Conservation (phyloP, 2,113 vertebrate species). For the Dipodomys spectabilis region DNA sequence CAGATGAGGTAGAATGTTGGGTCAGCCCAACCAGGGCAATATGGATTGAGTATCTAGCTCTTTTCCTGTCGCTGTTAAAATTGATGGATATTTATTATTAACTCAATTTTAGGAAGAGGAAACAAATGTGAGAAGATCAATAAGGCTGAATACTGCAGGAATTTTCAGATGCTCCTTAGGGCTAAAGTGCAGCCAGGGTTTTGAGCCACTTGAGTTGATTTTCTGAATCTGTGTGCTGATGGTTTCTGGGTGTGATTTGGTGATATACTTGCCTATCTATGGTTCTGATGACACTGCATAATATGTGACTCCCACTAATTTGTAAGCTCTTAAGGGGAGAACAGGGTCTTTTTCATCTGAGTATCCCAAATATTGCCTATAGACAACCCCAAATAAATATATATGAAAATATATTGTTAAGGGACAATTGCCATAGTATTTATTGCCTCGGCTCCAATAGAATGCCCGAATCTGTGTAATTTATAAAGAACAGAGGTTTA, state of each 20-base stretch:
- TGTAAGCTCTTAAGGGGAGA: neutral
- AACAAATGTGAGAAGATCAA: too few relatives aligned
- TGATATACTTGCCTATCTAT: neutral
- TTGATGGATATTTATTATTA: neutral
- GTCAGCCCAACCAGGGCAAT: too few relatives aligned
- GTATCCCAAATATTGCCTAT: neutral
- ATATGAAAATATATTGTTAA: neutral
- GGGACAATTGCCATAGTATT: neutral
- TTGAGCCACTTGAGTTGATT: neutral
- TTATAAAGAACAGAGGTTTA: neutral
- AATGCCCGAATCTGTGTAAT: neutral
- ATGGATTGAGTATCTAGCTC: neutral
- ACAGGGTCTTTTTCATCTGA: neutral
- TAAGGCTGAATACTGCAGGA: too few relatives aligned
- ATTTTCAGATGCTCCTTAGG: too few relatives aligned
- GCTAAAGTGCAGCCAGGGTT: neutral
- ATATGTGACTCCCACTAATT: neutral
- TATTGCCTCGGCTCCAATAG: neutral
- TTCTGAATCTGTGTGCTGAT: neutral
- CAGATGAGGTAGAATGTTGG: accelerated
- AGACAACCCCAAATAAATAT: neutral
- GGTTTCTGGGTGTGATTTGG: neutral
- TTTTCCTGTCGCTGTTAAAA: neutral
- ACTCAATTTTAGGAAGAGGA: neutral
- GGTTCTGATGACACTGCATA: neutral